Base-by-base conservation (phyloP, 2,113 vertebrate genomes). In the Euleptes europaea region DNA sequence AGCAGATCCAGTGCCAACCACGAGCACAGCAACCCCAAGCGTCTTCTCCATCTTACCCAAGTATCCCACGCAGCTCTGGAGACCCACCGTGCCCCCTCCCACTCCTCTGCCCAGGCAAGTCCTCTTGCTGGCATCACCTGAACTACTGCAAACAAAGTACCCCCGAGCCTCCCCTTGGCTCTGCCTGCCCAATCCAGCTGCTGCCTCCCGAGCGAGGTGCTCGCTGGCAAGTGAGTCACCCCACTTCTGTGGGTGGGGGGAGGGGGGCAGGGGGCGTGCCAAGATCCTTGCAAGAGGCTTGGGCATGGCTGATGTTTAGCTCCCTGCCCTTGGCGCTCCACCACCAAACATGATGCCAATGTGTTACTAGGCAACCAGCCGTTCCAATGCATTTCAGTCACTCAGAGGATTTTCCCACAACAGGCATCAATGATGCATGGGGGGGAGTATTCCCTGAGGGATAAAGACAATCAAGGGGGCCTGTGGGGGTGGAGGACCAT, bases 341-440 rank as follows among this genome's bases (percentile, higher is more conserved):
- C 49, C 51, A 5, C 80, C 82, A 84, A 51, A 19, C 65, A 54
- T 15, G 83, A 84, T 84, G 83, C 83, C 83, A 51, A 67, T 66
- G 10, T 70, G 83, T 84, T 84, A 33, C 83, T 54, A 84, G 65
- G 83, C 83, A 84, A 84, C 83, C 47, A 44, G 74, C 74, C 49
- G 28, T n/a, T 35, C 38, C 81, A 28, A 11, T 14, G 71, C 54
- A n/a, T 33, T 38, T 73, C 81, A 19, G 17, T 35, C 51, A 33
- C 70, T 60, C 38, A 1, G 28, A n/a, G 38, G 51, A 31, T 82
- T 82, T 42, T 73, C 51, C 70, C 70, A 73, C 38, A 17, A 40
- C 35, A 28, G 78, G 31, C 47, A 44, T 35, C 44, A 31, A 35
- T 15, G 5, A 49, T 12, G 73, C 2, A 12, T 47, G 73, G 31